Evolutionary conservation across 2,113 vertebrate genomes (phyloP).

Genomic region (Poecilia latipinna): DNA sequence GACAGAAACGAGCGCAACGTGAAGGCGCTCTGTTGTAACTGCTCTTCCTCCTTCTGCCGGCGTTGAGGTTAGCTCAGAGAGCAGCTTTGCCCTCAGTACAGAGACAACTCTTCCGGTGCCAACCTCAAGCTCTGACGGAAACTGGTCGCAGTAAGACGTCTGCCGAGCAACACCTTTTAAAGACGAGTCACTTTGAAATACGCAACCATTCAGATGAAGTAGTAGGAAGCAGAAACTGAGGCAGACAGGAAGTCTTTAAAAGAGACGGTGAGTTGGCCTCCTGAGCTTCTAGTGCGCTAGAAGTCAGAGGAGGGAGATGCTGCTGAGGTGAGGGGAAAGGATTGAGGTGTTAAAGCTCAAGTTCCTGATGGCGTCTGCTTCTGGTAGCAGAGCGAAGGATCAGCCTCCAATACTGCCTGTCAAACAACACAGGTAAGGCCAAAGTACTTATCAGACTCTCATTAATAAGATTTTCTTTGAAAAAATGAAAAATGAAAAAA

Average conservation of each 20-base stretch:
- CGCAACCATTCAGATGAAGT: not conserved
- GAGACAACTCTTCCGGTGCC: slow-evolving; percentile 59
- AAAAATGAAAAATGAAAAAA: not conserved
- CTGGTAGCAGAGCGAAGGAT: slow-evolving; percentile 7
- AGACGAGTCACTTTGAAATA: not conserved
- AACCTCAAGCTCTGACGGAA: slow-evolving; percentile 57
- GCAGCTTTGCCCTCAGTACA: slow-evolving; percentile 47
- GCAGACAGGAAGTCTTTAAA: slow-evolving; percentile 24
- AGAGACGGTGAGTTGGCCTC: slow-evolving; percentile 11
- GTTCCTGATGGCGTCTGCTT: slow-evolving; percentile 55
- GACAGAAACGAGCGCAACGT: slow-evolving; percentile 4
- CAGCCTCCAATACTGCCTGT: slow-evolving; percentile 71
- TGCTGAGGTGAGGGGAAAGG: slow-evolving; percentile 8
- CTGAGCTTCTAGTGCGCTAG: slow-evolving; percentile 8
- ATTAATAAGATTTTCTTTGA: not conserved
- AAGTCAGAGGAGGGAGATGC: slow-evolving; percentile 26
- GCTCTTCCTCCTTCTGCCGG: slow-evolving; percentile 56
- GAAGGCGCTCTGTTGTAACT: slow-evolving; percentile 19
- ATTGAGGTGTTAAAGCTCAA: not conserved
- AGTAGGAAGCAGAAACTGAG: slow-evolving; percentile 20
- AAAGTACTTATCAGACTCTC: not conserved
- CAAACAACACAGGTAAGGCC: slow-evolving; percentile 76
- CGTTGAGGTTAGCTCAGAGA: slow-evolving; percentile 62
- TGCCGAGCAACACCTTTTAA: not conserved
- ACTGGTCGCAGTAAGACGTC: slow-evolving; percentile 31